Evolutionary conservation across 2,888 invertebrate genomes (phyloP).

Genomic region (Idaea dimidiata): DNA sequence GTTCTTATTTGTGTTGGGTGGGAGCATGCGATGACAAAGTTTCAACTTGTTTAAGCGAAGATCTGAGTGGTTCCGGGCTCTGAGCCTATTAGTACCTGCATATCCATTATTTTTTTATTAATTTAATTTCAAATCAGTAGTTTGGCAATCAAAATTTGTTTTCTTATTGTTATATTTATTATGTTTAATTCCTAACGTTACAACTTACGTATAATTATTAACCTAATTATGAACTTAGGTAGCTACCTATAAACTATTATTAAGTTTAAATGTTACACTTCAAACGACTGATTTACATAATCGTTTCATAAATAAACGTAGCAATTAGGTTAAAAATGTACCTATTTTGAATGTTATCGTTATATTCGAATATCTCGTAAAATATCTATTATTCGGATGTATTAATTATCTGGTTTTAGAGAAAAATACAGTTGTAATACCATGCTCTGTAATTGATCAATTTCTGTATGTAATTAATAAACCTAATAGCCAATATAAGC

Average conservation of each 20-base stretch:
- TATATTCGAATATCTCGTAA: slow-evolving; percentile 15
- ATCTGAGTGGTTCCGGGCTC: no score
- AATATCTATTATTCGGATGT: slow-evolving; percentile 3
- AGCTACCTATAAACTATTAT: slow-evolving; percentile 23
- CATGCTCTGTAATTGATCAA: background rate
- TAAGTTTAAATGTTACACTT: slow-evolving; percentile 53
- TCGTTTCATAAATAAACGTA: slow-evolving; percentile 52
- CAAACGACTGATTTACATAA: slow-evolving; percentile 71
- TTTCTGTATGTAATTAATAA: background rate
- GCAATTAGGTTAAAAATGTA: slow-evolving; percentile 44
- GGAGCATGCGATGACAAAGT: no score
- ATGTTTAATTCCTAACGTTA: background rate
- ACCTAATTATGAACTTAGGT: slow-evolving; percentile 10
- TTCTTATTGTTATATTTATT: background rate
- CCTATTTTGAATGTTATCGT: slow-evolving; percentile 46
- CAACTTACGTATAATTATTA: background rate
- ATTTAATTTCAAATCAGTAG: background rate
- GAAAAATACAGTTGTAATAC: background rate
- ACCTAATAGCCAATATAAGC: background rate
- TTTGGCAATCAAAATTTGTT: background rate
- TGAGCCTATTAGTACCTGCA: no score
- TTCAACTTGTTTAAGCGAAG: no score
- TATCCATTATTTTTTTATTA: background rate
- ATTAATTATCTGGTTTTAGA: background rate
- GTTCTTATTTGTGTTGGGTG: no score